phyloP scores from a whole-genome alignment of 2,797 vertebrate species.

The Apogon hyalosoma region DNA sequence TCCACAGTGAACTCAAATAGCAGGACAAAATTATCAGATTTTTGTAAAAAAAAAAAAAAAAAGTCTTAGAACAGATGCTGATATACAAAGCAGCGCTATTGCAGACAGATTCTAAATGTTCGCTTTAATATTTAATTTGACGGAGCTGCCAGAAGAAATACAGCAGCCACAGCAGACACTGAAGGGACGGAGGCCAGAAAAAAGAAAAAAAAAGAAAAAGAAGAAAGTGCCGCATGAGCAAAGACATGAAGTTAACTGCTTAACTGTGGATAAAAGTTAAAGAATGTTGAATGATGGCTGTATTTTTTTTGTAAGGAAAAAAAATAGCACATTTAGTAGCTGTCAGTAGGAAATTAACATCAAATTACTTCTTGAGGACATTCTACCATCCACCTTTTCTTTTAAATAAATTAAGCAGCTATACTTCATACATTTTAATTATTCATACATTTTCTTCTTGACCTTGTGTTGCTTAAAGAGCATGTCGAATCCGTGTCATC shows the following conservation, averaged over 20 bases:
- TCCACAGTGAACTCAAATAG: not conserved
- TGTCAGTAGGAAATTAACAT: conserved; percentile 54
- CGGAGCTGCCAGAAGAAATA: conserved; percentile 12
- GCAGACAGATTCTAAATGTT: conserved; percentile 32
- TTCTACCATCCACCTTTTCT: conserved; percentile 48
- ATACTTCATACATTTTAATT: conserved; percentile 51
- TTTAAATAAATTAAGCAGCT: conserved; percentile 65
- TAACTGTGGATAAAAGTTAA: conserved; percentile 38
- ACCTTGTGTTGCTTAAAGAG: conserved; percentile 46
- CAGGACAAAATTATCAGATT: not conserved
- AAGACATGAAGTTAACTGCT: conserved; percentile 12
- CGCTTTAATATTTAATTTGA: conserved; percentile 52
- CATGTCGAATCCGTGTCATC: conserved; percentile 21
- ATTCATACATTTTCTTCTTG: conserved; percentile 48
- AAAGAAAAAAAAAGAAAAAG: conserved; percentile 8
- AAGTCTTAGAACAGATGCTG: not conserved
- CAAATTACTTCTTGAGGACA: conserved; percentile 52
- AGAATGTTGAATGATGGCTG: not conserved
- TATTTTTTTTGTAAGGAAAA: conserved; percentile 12
- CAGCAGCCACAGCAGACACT: not conserved
- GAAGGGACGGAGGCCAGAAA: conserved; percentile 27
- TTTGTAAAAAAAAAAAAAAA: not conserved
- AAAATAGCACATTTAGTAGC: conserved; percentile 38
- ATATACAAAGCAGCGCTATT: conserved; percentile 7
- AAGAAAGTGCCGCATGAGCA: conserved; percentile 23